Evolutionary conservation across 2,113 vertebrate species (phyloP).

Genomic region (Dendropsophus ebraccatus): DNA sequence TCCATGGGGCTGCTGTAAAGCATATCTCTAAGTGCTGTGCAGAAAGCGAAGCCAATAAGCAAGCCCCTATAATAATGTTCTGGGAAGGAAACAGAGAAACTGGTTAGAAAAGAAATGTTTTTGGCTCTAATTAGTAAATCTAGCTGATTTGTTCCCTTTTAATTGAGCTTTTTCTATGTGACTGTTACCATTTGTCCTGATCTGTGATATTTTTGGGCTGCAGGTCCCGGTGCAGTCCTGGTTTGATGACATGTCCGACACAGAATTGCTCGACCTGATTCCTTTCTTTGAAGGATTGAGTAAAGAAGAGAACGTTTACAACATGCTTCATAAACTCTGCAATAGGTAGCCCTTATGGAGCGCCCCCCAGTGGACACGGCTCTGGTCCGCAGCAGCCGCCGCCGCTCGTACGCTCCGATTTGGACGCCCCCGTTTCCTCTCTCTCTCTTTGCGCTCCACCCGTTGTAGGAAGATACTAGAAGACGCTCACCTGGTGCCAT

Average conservation of each 20-base stretch:
- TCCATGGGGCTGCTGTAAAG: too few species aligned
- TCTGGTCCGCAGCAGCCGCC: neutral
- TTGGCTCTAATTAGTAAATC: too few species aligned
- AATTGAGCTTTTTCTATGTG: too few species aligned
- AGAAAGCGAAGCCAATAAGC: too few species aligned
- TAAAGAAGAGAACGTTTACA: conserved; percentile 91
- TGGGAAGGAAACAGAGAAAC: too few species aligned
- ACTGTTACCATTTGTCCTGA: neutral
- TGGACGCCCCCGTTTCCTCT: neutral
- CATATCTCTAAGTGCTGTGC: too few species aligned
- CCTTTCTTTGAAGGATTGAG: conserved; percentile 95
- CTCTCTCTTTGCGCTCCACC: neutral
- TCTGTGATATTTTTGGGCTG: neutral
- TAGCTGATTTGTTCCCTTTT: too few species aligned
- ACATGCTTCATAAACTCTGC: conserved; percentile 87
- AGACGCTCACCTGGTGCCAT: neutral
- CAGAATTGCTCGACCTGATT: conserved; percentile 94
- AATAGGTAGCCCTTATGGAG: conserved; percentile 85
- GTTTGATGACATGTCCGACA: conserved; percentile 98
- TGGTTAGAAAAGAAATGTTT: too few species aligned
- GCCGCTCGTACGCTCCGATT: neutral
- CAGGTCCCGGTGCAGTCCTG: conserved; percentile 98
- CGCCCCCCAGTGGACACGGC: neutral
- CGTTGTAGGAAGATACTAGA: neutral
- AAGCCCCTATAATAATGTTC: too few species aligned